Percentiles rank a stretch among this genome's conserved stretches.
Conservation (phyloP, 2,888 invertebrate genomes). For the Caradrina clavipalpis region DNA sequence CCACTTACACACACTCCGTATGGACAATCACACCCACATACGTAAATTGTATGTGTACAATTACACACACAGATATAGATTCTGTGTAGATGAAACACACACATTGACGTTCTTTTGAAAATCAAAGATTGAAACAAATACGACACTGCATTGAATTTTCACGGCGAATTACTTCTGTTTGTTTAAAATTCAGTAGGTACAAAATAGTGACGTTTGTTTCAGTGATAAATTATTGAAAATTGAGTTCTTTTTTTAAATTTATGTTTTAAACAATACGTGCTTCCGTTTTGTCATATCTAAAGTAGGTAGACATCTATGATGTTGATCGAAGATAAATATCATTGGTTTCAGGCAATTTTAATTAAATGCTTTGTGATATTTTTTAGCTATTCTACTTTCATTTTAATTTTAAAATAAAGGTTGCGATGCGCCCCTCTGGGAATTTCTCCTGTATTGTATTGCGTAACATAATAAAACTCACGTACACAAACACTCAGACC, state of each 20-base stretch:
- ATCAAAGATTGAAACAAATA: constrained; percentile 55
- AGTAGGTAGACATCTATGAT: constrained; percentile 9
- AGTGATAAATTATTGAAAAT: constrained; percentile 16
- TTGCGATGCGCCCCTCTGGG: too few relatives aligned
- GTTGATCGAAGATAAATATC: constrained; percentile 17
- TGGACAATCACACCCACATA: not conserved
- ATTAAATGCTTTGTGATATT: not conserved
- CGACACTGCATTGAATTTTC: constrained; percentile 43
- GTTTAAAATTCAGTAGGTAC: constrained; percentile 20
- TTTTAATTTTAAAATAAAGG: too few relatives aligned
- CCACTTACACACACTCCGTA: not conserved
- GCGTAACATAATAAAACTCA: too few relatives aligned
- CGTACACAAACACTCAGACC: too few relatives aligned
- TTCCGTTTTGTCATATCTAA: constrained; percentile 12
- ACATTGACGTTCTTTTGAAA: constrained; percentile 28
- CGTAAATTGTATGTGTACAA: not conserved
- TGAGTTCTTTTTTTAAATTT: constrained; percentile 1
- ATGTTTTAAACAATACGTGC: constrained; percentile 8
- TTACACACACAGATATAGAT: constrained; percentile 40
- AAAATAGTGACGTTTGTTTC: constrained; percentile 17
- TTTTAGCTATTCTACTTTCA: too few relatives aligned
- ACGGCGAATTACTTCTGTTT: constrained; percentile 57
- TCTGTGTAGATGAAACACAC: constrained; percentile 3
- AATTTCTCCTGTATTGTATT: too few relatives aligned
- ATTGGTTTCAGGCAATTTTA: not conserved